Conservation (phyloP, 2,888 invertebrate genomes). For the Falcaria lacertinaria region DNA sequence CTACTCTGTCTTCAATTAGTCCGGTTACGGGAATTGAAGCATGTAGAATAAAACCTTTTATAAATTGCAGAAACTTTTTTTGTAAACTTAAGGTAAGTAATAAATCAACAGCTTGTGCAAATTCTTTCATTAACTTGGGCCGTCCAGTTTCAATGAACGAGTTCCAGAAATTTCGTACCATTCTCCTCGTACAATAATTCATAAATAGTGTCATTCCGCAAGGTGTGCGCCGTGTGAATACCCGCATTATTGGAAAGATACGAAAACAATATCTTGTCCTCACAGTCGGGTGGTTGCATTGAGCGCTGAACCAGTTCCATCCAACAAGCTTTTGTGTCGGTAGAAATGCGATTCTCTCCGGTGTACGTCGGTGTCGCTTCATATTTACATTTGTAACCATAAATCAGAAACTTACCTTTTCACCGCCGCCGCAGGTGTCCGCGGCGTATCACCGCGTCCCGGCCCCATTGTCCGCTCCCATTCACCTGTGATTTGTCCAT, state of each 20-base stretch:
- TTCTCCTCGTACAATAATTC: slow-evolving; percentile 26
- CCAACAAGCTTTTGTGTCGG: slow-evolving; percentile 38
- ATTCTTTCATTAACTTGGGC: slow-evolving; percentile 23
- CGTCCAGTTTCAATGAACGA: slow-evolving; percentile 19
- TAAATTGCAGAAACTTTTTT: slow-evolving; percentile 5
- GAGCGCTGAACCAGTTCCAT: slow-evolving; percentile 42
- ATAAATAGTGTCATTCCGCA: slow-evolving; percentile 14
- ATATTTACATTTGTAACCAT: slow-evolving; percentile 46
- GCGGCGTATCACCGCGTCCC: slow-evolving; percentile 34
- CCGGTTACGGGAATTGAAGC: not conserved
- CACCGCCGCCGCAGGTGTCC: slow-evolving; percentile 57
- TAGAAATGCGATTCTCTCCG: slow-evolving; percentile 65
- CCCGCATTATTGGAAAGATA: slow-evolving; percentile 36
- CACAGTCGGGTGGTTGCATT: slow-evolving; percentile 44
- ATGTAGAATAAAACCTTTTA: not conserved
- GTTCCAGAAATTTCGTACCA: slow-evolving; percentile 33
- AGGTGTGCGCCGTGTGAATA: slow-evolving; percentile 5
- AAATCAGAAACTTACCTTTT: slow-evolving; percentile 56
- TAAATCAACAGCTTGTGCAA: slow-evolving; percentile 44
- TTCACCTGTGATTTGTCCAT: slow-evolving; percentile 59
- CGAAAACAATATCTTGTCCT: slow-evolving; percentile 45
- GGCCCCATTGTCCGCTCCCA: slow-evolving; percentile 45
- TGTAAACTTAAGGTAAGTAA: slow-evolving; percentile 13
- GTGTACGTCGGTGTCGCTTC: slow-evolving; percentile 38
- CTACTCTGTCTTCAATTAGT: not conserved